Evolutionary conservation across 37 sponge, comb jelly and placozoan genomes (phyloP), one percentile per base, ranked within the genome.

Genomic region (Cladorhizidae sp.): DNA sequence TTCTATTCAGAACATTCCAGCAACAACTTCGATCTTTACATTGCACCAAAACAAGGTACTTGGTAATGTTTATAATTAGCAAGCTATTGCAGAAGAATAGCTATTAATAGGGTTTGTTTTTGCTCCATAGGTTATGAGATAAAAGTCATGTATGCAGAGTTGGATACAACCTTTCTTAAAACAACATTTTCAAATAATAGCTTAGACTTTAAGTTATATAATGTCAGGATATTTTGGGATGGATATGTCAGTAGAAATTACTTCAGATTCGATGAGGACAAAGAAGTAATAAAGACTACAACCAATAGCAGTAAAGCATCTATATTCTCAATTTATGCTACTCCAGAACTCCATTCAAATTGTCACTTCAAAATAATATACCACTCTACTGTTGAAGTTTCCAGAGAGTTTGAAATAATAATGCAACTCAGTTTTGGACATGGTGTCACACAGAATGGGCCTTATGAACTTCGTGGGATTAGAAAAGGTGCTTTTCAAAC

Each of bases 251-350:
- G 2, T 11, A 65, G 35, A 11, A 65, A 29, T 32, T 65, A 65
- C 67, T 65, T 65, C 67, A 65, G 31, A 65, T 2, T 65, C 7
- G 35, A 65, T 65, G 31, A 25, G 32, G 35, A 25, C 32, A 65
- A 7, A 5, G 7, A 65, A 35, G 17, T 65, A 65, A 12, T 65
- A 1, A 28, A 65, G 31, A 2, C 36, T 31, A 65, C 67, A 65
- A 65, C 67, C 18, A 31, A 65, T 33, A 65, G 18, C 32, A 65
- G 35, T 65, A 36, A 18, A 65, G 67, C 67, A 35, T 65, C 67
- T 31, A 33, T 31, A 15, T 65, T 65, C 32, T 8, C 67, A 35
- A 32, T 65, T 2, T 32, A 14, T 32, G 32, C 67, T 5, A 65
- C 67, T 31, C 67, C 67, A 65, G 67, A 18, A 7, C 33, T 31